phyloP scores from a whole-genome alignment of 2,113 vertebrate genomes.

The Leptosomus discolor region DNA sequence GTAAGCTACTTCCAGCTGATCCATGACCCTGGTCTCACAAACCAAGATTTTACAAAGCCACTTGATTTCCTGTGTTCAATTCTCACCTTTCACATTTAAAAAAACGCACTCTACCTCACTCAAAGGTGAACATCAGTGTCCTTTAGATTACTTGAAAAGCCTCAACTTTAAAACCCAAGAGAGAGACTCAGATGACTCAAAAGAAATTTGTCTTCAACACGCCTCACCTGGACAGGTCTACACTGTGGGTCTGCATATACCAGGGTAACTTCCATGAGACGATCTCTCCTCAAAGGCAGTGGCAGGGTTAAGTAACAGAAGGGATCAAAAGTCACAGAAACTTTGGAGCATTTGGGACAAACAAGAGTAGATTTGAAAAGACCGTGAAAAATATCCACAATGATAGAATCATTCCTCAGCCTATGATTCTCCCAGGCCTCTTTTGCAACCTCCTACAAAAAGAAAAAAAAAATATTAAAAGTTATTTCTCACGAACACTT shows the following conservation, averaged over 20 bases:
- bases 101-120: not conserved
- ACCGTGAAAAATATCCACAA: conserved; percentile 98
- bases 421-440: conserved; percentile 98
- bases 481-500: not conserved
- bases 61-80: not conserved
- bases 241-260: conserved; percentile 86
- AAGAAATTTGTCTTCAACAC: not conserved
- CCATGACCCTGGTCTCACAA: not conserved
- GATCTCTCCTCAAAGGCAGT: conserved; percentile 94
- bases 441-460: conserved; percentile 91
- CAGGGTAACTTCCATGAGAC: conserved; percentile 89
- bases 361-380: conserved; percentile 98
- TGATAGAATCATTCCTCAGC: conserved; percentile 97
- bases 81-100: not conserved
- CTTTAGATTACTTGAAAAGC: not conserved
- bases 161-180: not conserved
- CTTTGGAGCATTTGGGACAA: conserved; percentile 93
- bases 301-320: conserved; percentile 98
- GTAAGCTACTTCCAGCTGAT: not conserved
- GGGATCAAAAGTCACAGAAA: conserved; percentile 97
- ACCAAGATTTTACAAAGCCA: not conserved
- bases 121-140: not conserved
- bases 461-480: not conserved
- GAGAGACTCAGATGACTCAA: not conserved
- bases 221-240: conserved; percentile 88